Base-by-base conservation (phyloP, 2,113 vertebrate species). In the Dasyurus viverrinus region DNA sequence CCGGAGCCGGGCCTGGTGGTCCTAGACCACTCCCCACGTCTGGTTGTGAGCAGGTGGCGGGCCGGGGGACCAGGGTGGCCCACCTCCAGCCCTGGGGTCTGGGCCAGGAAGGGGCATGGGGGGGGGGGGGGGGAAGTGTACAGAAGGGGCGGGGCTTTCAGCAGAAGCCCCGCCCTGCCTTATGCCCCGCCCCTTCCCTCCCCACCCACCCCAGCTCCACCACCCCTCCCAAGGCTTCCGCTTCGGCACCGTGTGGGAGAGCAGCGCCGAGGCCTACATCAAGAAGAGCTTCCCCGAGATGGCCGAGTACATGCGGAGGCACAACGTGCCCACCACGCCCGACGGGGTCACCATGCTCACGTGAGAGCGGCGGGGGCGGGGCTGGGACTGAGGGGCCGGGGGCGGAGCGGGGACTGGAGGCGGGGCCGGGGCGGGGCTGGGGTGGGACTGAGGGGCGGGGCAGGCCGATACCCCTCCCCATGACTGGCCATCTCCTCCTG, bases 241-340 rank as follows among this genome's bases (percentile, higher is more conserved):
- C 91, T 99, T 99, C 0, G 99, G 99, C 94, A 99, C 99, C 0
- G 99, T 99, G 53, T 98, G 99, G 98, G 99, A 99, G 97, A 99
- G 99, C 99, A 99, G 99, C 0, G 99, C 99, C 0, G 99, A 99
- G 97, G 99, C 99, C 94, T 99, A 99, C 98, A 99, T 99, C 98
- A 99, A 99, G 98, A 99, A 99, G 98, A 99, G 99, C 97, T 99
- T 99, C 96, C 99, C 99, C 0, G 99, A 99, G 97, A 99, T 99
- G 99, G 98, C 99, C 0, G 99, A 99, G 30, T 99, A 99, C 98
- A 99, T 99, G 99, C 95, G 99, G 92, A 98, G 98, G 89, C 99
- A 99, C 98, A 99, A 99, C 0, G 99, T 98, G 36, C 99, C 99
- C n/a, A 99, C 99, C 93, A 99, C 99, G 0, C 99, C 99, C 0